These are phyloP conservation scores for Laticauda laticaudata DNA, from an alignment of 2,113 vertebrate species.

Conservation along the genomic window DNA sequence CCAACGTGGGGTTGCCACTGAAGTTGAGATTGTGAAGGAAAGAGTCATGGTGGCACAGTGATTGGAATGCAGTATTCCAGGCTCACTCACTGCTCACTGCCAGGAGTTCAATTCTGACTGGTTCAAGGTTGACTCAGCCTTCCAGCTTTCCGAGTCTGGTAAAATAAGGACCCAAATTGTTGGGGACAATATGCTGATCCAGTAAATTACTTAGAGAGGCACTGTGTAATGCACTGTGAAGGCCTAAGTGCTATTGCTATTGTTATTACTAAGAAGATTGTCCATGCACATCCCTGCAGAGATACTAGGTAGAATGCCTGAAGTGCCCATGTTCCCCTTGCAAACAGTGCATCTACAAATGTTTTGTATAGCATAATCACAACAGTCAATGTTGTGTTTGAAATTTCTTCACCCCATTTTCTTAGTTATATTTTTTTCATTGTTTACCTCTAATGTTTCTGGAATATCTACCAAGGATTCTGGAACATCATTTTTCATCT, in stretches of 20 bases:
- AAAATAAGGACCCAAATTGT: background rate
- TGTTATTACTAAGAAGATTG: background rate
- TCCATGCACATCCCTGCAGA: background rate
- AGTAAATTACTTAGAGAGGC: background rate
- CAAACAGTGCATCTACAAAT: background rate
- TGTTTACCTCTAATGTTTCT: background rate
- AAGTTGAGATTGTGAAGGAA: background rate
- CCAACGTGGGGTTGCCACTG: background rate
- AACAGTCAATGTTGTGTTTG: background rate
- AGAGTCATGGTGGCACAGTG: background rate
- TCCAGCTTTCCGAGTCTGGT: background rate
- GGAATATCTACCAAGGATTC: background rate
- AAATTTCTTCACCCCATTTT: background rate
- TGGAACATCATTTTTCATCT: background rate
- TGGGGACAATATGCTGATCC: background rate
- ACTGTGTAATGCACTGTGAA: background rate
- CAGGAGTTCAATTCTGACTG: background rate
- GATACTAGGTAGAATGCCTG: background rate
- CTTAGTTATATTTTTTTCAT: background rate
- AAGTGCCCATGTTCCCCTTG: background rate
- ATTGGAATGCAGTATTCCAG: background rate
- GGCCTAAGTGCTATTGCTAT: background rate
- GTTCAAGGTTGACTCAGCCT: background rate
- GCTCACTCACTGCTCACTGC: background rate
- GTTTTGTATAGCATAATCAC: background rate